A percentile compares a stretch with the other conserved stretches of the same genome.
Conservation (phyloP, 2,113 vertebrate genomes). For the Toxotes chatareus region DNA sequence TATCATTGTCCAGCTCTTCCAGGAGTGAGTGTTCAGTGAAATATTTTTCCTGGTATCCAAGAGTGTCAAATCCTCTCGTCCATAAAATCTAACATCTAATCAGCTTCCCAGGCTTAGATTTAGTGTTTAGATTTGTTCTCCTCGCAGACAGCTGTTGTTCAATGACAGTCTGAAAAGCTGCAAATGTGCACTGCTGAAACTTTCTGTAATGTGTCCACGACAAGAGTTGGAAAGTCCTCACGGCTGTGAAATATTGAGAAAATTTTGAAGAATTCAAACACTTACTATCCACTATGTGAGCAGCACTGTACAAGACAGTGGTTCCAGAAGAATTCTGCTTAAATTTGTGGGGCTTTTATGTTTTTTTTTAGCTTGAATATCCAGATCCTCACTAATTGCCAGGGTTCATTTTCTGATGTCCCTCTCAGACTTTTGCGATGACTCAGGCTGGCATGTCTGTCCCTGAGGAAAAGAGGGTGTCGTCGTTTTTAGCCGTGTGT, state of each 20-base stretch:
- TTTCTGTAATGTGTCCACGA: neutral
- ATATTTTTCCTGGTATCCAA: neutral
- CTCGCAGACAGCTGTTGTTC: neutral
- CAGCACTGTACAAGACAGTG: constrained; percentile 5
- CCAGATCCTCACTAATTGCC: constrained; percentile 17
- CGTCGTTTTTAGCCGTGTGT: constrained; percentile 20
- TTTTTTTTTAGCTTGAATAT: constrained; percentile 9
- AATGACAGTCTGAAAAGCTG: constrained; percentile 9
- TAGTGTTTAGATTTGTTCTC: constrained; percentile 23
- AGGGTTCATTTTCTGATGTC: neutral
- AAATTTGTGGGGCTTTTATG: neutral
- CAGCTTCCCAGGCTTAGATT: too few relatives aligned
- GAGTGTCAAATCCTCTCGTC: neutral
- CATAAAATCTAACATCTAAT: neutral
- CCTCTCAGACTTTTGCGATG: constrained; percentile 14
- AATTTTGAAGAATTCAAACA: constrained; percentile 5
- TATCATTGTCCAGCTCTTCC: neutral
- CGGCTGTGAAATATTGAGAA: neutral
- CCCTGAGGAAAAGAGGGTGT: constrained; percentile 67
- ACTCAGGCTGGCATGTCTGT: constrained; percentile 56
- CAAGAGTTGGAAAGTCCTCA: neutral
- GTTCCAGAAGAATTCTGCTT: neutral
- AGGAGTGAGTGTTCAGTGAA: neutral
- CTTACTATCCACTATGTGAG: neutral
- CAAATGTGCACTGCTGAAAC: neutral